phyloP scores from a whole-genome alignment of 2,797 vertebrate species.

The Morus bassanus region DNA sequence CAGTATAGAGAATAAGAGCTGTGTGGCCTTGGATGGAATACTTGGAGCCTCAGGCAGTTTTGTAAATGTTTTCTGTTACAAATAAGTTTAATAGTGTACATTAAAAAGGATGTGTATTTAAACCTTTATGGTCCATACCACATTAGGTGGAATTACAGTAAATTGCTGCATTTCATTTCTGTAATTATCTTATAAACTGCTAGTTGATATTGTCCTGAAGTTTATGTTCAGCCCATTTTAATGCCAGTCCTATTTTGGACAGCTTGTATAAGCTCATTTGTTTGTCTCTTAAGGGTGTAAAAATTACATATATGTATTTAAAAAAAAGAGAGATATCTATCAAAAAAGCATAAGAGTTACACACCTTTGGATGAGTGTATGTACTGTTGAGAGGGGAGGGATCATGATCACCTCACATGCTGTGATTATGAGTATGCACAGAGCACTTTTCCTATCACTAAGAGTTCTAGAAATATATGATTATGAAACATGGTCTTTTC shows the following conservation, averaged over 20 bases:
- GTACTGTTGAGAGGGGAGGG: background rate
- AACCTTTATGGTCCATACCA: slow-evolving; percentile 39
- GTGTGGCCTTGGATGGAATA: background rate
- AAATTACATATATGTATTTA: background rate
- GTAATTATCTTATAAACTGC: slow-evolving; percentile 47
- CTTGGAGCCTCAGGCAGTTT: slow-evolving; percentile 25
- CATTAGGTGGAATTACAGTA: slow-evolving; percentile 44
- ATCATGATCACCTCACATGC: slow-evolving; percentile 7
- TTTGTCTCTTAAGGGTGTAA: background rate
- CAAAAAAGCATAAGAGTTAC: background rate
- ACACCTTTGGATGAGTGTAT: slow-evolving; percentile 40
- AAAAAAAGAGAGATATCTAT: background rate
- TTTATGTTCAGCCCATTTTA: slow-evolving; percentile 43
- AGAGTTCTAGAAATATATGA: slow-evolving; percentile 42
- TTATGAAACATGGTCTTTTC: slow-evolving; percentile 55
- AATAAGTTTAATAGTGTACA: slow-evolving; percentile 29
- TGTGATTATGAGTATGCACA: slow-evolving; percentile 19
- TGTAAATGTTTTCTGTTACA: slow-evolving; percentile 26
- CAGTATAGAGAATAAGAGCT: background rate
- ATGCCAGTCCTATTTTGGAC: background rate
- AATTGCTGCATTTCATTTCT: slow-evolving; percentile 49
- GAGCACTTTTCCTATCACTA: slow-evolving; percentile 41
- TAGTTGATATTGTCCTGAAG: slow-evolving; percentile 33
- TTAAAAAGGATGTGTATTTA: slow-evolving; percentile 52
- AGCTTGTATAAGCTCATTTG: background rate